phyloP scores from a whole-genome alignment of 2,888 invertebrate genomes.

The Hartigia nigra region DNA sequence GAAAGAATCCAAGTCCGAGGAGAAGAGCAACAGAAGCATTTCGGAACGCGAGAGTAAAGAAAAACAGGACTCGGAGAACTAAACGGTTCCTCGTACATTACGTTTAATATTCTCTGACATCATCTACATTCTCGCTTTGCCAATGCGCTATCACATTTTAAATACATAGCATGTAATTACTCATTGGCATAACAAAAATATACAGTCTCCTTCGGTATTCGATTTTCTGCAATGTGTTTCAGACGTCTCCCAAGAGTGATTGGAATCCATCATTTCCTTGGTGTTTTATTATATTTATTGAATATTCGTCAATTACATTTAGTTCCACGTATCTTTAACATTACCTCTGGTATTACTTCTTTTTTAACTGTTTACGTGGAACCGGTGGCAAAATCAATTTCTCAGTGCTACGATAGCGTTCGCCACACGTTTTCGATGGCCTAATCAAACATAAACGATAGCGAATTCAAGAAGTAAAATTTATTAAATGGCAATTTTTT shows the following conservation, averaged over 20 bases:
- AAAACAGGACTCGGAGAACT: conserved; percentile 49
- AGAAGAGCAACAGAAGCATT: conserved; percentile 45
- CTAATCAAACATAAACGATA: background rate
- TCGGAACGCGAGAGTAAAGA: conserved; percentile 44
- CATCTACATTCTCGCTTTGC: background rate
- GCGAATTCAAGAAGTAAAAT: background rate
- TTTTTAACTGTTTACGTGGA: background rate
- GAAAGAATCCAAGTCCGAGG: conserved; percentile 49
- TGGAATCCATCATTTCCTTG: background rate
- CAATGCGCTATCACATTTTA: conserved; percentile 20
- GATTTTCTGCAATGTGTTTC: background rate
- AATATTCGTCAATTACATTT: background rate
- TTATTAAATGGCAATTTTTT: background rate
- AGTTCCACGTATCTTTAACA: background rate
- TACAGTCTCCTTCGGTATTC: background rate
- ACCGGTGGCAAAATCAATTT: background rate
- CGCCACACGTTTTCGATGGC: background rate
- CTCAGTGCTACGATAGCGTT: background rate
- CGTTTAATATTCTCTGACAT: background rate
- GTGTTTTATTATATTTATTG: conserved; percentile 11
- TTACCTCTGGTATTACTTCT: background rate
- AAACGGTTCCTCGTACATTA: conserved; percentile 10
- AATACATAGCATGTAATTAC: conserved; percentile 29
- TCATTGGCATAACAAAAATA: conserved; percentile 38
- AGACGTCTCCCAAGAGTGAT: background rate